These are phyloP conservation scores for Myathropa florea DNA, from an alignment of 2,888 invertebrate species.

Conservation along the genomic window DNA sequence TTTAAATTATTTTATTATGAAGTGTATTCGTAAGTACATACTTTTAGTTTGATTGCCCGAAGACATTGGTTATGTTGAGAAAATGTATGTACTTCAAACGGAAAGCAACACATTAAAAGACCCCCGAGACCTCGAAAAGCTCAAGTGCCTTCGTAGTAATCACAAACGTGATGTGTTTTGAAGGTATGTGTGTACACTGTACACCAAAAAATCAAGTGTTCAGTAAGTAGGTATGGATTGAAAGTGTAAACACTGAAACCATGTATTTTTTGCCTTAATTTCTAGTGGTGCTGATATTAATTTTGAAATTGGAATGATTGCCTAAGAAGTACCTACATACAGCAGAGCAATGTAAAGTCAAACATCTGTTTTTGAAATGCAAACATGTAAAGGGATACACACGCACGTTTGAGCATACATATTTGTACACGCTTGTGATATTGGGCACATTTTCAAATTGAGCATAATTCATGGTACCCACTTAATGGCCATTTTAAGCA, in stretches of 20 bases:
- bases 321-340: not conserved
- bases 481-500: too few species aligned
- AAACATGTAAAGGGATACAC: not conserved
- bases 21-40: slow-evolving; percentile 2
- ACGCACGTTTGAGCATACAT: not conserved
- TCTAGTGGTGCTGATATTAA: not conserved
- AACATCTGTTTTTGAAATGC: not conserved
- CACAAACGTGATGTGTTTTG: slow-evolving; percentile 7
- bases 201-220: slow-evolving; percentile 5
- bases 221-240: not conserved
- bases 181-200: not conserved
- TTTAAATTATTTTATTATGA: not conserved
- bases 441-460: not conserved
- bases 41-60: not conserved
- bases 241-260: not conserved
- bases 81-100: not conserved
- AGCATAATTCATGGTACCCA: too few species aligned
- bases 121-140: slow-evolving; percentile 13
- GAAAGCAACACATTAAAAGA: not conserved
- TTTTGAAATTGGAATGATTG: not conserved
- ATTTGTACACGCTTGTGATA: not conserved
- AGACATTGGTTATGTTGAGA: not conserved
- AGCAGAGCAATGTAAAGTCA: not conserved
- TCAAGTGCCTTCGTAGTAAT: slow-evolving; percentile 16
- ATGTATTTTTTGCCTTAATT: not conserved